Base-by-base conservation (phyloP, 2,888 invertebrate species). In the Nemotelus pantherinus region DNA sequence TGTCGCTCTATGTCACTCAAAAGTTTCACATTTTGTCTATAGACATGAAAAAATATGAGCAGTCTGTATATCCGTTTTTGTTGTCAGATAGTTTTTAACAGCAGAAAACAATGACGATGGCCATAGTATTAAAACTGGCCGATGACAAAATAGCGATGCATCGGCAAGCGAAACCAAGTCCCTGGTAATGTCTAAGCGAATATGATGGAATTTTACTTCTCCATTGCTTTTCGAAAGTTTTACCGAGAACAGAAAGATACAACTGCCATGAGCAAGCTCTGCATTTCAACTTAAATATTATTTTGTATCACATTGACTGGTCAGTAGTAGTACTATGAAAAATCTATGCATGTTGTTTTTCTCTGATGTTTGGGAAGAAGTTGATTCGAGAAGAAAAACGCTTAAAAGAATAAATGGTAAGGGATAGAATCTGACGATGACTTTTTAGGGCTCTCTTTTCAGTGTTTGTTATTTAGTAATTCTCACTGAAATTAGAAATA, bases 11-110 rank as follows among this genome's bases (percentile, higher is more conserved):
- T 50, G 50, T 53, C 50, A 68, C 50, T 68, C 68, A 68, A 25
- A 67, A 53, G 25, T 68, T 68, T 65, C n/a, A 68, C 68, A 50
- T 68, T 68, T 68, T 68, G 25, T 39, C 25, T 50, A 50, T n/a
- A 39, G 58, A 5, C 58, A 58, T 25, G 25, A 25, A 9, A 43
- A 63, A 63, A 63, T 63, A 63, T 63, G 58, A 39, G 63, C 25
- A 39, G 43, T 63, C 41, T 63, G 63, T 3, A 3, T 39, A 9
- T 1, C 39, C 5, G 2, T 63, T 3, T 6, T 63, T 41, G 43
- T 43, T 63, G 41, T 3, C 3, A 3, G 63, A 63, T 43, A 41
- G 43, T 58, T n/a, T 63, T n/a, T 39, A 43, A 63, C 39, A 63
- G 41, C 63, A 63, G 43, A 25, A 25, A 63, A 63, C 3, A 63